Evolutionary conservation across 2,797 vertebrate genomes (phyloP).

Genomic region (Bovichtus diacanthus): DNA sequence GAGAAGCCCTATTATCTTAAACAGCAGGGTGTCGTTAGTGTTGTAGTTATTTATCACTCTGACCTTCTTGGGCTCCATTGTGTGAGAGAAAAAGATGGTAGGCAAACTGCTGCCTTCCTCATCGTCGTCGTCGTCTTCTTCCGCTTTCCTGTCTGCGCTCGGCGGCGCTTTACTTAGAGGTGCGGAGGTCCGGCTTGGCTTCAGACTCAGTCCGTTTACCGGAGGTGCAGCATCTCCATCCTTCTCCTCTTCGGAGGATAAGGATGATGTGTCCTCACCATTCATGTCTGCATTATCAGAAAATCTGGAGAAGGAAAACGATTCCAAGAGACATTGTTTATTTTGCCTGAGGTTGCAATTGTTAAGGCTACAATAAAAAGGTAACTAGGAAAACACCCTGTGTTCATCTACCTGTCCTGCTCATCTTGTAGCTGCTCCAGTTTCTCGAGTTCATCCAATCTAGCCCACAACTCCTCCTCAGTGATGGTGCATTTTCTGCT

Average conservation of each 20-base stretch:
- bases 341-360: not conserved
- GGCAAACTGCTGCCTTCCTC: slow-evolving; percentile 84
- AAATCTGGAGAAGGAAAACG: slow-evolving; percentile 74
- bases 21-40: not conserved
- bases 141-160: slow-evolving; percentile 45
- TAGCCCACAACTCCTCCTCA: slow-evolving; percentile 90
- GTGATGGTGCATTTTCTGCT: slow-evolving; percentile 76
- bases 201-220: slow-evolving; percentile 67
- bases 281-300: slow-evolving; percentile 83
- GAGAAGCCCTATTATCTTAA: not conserved
- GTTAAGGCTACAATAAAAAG: not conserved
- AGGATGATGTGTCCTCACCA: slow-evolving; percentile 84
- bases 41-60: slow-evolving; percentile 53
- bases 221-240: slow-evolving; percentile 77
- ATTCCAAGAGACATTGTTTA: not conserved
- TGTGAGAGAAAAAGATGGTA: slow-evolving; percentile 96
- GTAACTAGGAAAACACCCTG: rapidly evolving
- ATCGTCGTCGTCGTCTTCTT: slow-evolving; percentile 59
- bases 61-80: slow-evolving; percentile 96
- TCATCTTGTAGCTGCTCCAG: slow-evolving; percentile 88
- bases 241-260: slow-evolving; percentile 91
- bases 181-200: slow-evolving; percentile 44
- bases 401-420: slow-evolving; percentile 73
- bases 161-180: slow-evolving; percentile 40
- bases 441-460: slow-evolving; percentile 92